These are phyloP conservation scores for Brachyptera putata DNA, from an alignment of 2,888 invertebrate species.

Conservation along the genomic window DNA sequence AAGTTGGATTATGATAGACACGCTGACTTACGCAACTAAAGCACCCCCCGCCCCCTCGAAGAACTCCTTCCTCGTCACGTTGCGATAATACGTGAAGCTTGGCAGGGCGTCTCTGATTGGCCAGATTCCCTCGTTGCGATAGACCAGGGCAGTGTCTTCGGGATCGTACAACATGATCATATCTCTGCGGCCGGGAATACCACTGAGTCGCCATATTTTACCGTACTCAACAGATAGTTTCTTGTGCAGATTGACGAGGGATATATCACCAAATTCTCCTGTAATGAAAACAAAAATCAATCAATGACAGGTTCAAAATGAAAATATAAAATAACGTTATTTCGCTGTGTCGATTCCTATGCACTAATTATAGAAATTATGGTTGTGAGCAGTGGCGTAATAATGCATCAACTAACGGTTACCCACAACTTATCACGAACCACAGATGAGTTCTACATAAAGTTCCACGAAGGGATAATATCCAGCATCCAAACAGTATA, in stretches of 20 bases:
- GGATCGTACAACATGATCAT: constrained; percentile 19
- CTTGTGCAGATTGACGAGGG: constrained; percentile 32
- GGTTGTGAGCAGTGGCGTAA: too few relatives aligned
- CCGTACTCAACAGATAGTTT: constrained; percentile 1
- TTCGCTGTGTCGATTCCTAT: too few relatives aligned
- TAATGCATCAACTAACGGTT: too few relatives aligned
- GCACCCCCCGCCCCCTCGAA: constrained; percentile 45
- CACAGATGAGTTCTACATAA: too few relatives aligned
- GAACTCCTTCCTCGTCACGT: constrained; percentile 17
- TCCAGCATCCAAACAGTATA: too few relatives aligned
- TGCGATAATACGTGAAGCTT: constrained; percentile 17
- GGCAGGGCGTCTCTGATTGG: constrained; percentile 12
- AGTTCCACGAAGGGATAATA: too few relatives aligned
- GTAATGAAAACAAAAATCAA: too few relatives aligned
- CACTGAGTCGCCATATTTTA: background rate
- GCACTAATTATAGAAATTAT: too few relatives aligned
- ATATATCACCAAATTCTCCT: constrained; percentile 37
- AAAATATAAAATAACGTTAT: too few relatives aligned
- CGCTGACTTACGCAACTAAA: constrained; percentile 22
- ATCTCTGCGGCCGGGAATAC: constrained; percentile 11
- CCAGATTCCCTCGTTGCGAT: constrained; percentile 12
- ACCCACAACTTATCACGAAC: too few relatives aligned
- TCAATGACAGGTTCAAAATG: too few relatives aligned
- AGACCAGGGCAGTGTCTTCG: constrained; percentile 6
- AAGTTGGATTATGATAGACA: too few relatives aligned